These are phyloP conservation scores for Drosophila suzukii DNA, from an alignment of 1,140 invertebrate genomes.

Conservation along the genomic window DNA sequence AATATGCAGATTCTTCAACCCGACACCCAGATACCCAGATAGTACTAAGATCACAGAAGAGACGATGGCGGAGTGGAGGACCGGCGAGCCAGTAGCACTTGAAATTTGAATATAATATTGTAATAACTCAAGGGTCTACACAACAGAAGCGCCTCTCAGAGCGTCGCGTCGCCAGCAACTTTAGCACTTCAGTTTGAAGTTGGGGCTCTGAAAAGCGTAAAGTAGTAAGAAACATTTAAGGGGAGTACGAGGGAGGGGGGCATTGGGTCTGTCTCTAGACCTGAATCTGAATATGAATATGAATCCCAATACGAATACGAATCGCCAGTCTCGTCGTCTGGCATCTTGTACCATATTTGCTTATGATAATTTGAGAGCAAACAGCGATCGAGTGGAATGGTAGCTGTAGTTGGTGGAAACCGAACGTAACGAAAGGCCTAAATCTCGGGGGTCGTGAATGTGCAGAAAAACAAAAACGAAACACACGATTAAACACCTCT, in stretches of 20 bases:
- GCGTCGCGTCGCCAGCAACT: conserved; percentile 80
- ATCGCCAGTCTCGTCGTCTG: conserved; percentile 20
- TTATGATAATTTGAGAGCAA: conserved; percentile 84
- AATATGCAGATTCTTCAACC: conserved; percentile 69
- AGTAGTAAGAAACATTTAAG: conserved; percentile 41
- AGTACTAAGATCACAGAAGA: conserved; percentile 4
- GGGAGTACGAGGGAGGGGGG: background rate
- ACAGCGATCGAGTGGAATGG: conserved; percentile 65
- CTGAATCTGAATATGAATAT: conserved; percentile 4
- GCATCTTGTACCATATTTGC: conserved; percentile 65
- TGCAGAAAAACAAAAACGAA: conserved; percentile 75
- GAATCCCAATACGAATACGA: background rate
- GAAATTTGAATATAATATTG: conserved; percentile 79
- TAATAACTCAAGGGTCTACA: conserved; percentile 79
- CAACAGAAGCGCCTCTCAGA: conserved; percentile 83
- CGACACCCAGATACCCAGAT: conserved; percentile 6
- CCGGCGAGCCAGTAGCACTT: conserved; percentile 71
- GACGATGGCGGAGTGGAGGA: conserved; percentile 9
- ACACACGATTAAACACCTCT: conserved; percentile 84
- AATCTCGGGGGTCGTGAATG: conserved; percentile 66
- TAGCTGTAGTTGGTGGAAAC: conserved; percentile 31
- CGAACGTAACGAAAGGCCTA: conserved; percentile 37
- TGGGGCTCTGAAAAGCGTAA: conserved; percentile 65
- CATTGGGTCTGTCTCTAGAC: conserved; percentile 11
- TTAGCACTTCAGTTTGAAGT: conserved; percentile 71